Evolutionary conservation across 2,797 vertebrate genomes (phyloP).

Genomic region (Mus caroli): DNA sequence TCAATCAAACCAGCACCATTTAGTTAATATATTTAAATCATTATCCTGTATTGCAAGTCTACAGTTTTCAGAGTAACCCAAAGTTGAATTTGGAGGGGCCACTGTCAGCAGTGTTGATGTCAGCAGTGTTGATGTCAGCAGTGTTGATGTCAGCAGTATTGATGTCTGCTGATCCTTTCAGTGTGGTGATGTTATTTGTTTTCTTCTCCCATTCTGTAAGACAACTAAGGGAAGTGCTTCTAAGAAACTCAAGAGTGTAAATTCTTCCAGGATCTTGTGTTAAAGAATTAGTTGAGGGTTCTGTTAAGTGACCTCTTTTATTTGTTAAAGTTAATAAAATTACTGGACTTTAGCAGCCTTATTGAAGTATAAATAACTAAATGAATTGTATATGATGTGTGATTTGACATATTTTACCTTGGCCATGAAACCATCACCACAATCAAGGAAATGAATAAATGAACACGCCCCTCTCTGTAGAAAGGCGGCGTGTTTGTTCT

Average conservation of each 20-base stretch:
- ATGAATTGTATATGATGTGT: background rate
- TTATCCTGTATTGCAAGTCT: background rate
- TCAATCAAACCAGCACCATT: no score
- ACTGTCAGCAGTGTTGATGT: background rate
- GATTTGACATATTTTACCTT: background rate
- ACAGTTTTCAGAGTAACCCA: background rate
- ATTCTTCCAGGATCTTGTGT: background rate
- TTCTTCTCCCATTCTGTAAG: background rate
- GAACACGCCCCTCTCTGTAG: accelerated
- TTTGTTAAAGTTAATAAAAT: background rate
- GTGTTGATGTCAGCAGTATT: background rate
- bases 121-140: accelerated
- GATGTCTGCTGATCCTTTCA: background rate
- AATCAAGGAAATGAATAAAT: background rate
- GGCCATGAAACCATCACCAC: accelerated
- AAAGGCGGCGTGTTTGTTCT: background rate
- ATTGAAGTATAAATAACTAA: background rate
- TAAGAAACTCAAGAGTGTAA: background rate
- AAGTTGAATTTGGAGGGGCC: background rate
- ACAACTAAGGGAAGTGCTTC: background rate
- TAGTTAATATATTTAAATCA: background rate
- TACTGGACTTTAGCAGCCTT: background rate
- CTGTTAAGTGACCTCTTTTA: background rate
- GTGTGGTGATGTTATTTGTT: background rate
- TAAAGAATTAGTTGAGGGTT: background rate